Evolutionary conservation across 2,888 invertebrate species (phyloP), one percentile per base, ranked within the genome.

Genomic region (Caenorhabditis sinica): DNA sequence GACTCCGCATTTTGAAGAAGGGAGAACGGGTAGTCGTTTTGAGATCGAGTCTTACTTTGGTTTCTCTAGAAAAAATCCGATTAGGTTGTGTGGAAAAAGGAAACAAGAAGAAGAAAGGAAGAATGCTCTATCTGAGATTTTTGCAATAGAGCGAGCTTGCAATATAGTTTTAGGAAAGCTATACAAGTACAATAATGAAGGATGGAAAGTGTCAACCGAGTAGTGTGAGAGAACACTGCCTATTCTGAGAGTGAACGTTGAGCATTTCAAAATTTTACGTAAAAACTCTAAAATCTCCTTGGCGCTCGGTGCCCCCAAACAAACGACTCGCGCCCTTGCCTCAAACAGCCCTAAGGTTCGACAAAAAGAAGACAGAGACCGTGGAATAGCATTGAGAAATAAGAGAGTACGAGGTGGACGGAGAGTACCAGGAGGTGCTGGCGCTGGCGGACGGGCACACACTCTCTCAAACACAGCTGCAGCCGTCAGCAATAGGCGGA

Each of bases 341-440:
- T 56, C 61, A 43, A 72, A 77, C 56, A 58, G 61, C 51, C 28
- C 30, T 69, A 63, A 56, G 17, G 28, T 63, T 25, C 40, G 63
- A 75, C 11, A 28, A 36, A 73, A 60, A 61, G 83, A 66, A 72
- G 68, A 75, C 68, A 71, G 49, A 77, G 71, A 73, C 33, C 40
- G 11, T 23, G 33, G 63, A 43, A 77, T 72, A 83, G 66, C 25
- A 76, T 56, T 43, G 13, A 53, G 36, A 60, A 30, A 61, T 61
- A 66, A 74, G 84, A 81, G 81, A 75, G 49, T 30, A 58, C 63
- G 36, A 77, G 79, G 58, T 63, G 74, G 15, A 23, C 11, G 17
- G 69, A 74, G 56, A 53, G 85, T 80, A 65, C 80, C 80, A 72
- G 80, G 80, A 58, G 65, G 80, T 80, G 80, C 80, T 72, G 63